A percentile compares a stretch with the other conserved stretches of the same genome.
phyloP scores from a whole-genome alignment of 2,888 invertebrate species.

The Coecobrya sp. region DNA sequence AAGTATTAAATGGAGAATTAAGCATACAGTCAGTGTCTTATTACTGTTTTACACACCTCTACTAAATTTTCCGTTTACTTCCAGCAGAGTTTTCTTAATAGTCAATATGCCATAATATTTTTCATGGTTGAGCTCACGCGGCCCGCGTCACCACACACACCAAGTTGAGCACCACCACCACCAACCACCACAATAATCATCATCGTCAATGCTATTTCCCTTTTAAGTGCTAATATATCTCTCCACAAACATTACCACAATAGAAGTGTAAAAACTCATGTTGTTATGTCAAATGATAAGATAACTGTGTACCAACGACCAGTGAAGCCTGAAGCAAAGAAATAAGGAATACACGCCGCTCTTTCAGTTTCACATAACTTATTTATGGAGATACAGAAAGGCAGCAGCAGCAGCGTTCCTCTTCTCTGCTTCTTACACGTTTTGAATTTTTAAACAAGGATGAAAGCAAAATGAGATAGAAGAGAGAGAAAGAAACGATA shows the following conservation, averaged over 20 bases:
- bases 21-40: not conserved
- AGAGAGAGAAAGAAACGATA: not conserved
- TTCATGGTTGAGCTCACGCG: conserved; percentile 65
- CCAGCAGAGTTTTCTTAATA: conserved; percentile 68
- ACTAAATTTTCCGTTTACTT: not conserved
- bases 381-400: conserved; percentile 38
- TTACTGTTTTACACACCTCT: conserved; percentile 21
- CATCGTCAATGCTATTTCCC: conserved; percentile 13
- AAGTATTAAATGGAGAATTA: conserved; percentile 24
- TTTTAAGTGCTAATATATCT: conserved; percentile 61
- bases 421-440: conserved; percentile 5
- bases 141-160: conserved; percentile 18
- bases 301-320: conserved; percentile 25
- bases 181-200: conserved; percentile 5
- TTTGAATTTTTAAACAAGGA: conserved; percentile 62
- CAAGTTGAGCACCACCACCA: not conserved
- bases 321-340: not conserved
- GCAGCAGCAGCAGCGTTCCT: not conserved
- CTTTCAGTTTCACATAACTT: conserved; percentile 25
- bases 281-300: conserved; percentile 63
- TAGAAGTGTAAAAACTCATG: conserved; percentile 69
- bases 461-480: conserved; percentile 29
- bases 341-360: not conserved
- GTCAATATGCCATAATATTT: conserved; percentile 41
- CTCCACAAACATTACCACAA: conserved; percentile 13